Base-by-base conservation (phyloP, 2,797 vertebrate genomes). In the Morelia viridis region DNA sequence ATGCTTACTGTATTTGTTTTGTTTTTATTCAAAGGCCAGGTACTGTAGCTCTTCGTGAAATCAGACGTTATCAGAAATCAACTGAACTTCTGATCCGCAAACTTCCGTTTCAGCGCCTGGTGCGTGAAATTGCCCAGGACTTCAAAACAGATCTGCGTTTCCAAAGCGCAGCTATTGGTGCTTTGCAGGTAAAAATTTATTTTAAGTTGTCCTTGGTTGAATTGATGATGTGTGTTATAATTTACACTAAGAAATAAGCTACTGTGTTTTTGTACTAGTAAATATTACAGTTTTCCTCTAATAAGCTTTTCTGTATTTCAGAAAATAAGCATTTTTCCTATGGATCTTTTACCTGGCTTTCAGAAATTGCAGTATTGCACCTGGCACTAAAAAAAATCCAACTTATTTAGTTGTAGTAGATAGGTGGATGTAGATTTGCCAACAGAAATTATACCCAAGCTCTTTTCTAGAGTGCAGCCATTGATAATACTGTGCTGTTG, bases 111-210 rank as follows among this genome's bases (percentile, higher is more conserved):
- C 98, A 98, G 95, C 97, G 97, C 89, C 97, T 98, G 96, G 98
- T 98, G 94, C 97, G 97, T 96, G 97, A 98, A 97, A 98, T 98
- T 96, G 98, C 98, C 97, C 98, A 98, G 97, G 98, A 98, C 96
- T 98, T 98, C 97, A 98, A 98, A 95, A 98, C 98, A 97, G 98
- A 98, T 91, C 97, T 98, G 97, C 97, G 98, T 97, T 98, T 98
- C 96, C 98, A 98, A 96, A 98, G 98, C 84, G 97, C 98, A 95
- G 98, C 98, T 95, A 98, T 98, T 76, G 98, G 98, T 97, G 98
- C 98, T 97, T 98, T 98, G 97, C 98, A 98, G 98, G 98, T 98
- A 96, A 13, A 0, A n/a, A 1, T 0, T 46, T 57, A 56, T n/a
- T 58, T 87, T 65, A 4, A 89, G 24, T 28, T 89, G 1, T 9